phyloP scores from a whole-genome alignment of 2,797 vertebrate genomes.

The Amphiprion clarkii region DNA sequence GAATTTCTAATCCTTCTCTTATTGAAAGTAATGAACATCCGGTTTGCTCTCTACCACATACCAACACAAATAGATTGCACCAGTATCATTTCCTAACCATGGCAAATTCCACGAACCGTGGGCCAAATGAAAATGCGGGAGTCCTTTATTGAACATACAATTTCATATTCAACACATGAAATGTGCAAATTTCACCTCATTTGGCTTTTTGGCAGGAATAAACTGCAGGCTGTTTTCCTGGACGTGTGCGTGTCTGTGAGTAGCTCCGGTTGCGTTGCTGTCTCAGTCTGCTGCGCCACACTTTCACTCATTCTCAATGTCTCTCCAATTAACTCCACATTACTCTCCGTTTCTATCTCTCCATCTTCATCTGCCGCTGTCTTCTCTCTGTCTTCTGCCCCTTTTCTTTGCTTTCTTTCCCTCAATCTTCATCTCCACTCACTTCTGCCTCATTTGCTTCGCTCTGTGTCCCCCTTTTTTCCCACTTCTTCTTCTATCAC shows the following conservation, averaged over 20 bases:
- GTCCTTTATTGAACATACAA: constrained; percentile 41
- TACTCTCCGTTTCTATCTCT: constrained; percentile 67
- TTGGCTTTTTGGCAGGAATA: constrained; percentile 55
- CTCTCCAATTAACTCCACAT: constrained; percentile 70
- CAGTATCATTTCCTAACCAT: constrained; percentile 26
- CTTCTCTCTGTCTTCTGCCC: constrained; percentile 44
- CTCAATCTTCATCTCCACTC: constrained; percentile 59
- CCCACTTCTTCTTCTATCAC: constrained; percentile 4
- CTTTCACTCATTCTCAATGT: constrained; percentile 59
- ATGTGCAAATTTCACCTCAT: constrained; percentile 57
- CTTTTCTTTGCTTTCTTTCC: constrained; percentile 22
- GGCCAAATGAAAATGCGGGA: constrained; percentile 43
- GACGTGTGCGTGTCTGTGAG: constrained; percentile 24
- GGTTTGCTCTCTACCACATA: constrained; percentile 23
- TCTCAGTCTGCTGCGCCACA: constrained; percentile 50
- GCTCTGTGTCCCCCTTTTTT: constrained; percentile 2
- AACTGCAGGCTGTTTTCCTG: constrained; percentile 35
- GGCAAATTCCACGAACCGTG: constrained; percentile 18
- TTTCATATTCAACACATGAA: constrained; percentile 40
- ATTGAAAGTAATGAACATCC: constrained; percentile 47
- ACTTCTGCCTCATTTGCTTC: constrained; percentile 40
- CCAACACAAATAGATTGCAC: constrained; percentile 29
- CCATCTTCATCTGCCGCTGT: constrained; percentile 69
- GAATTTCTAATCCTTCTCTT: constrained; percentile 50
- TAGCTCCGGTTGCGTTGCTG: constrained; percentile 32